Evolutionary conservation across 2,888 invertebrate species (phyloP), one percentile per base, ranked within the genome.

Genomic region (Aporophyla nigra): DNA sequence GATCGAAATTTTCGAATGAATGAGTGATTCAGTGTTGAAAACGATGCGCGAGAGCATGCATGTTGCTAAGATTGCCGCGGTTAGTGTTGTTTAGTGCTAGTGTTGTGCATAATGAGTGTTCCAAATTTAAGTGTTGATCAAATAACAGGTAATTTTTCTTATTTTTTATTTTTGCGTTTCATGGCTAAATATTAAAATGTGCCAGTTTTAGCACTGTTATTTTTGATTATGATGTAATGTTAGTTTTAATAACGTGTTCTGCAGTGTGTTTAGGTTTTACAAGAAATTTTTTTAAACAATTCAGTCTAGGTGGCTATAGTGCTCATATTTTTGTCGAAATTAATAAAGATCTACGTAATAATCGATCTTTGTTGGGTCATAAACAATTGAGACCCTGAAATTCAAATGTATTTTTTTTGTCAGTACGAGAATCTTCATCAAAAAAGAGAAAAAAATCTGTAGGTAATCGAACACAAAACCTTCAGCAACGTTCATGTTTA

Each of bases 81-180:
- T 82, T 88, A 83, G 92, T 93, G 90, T 88, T 75, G 82, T 86
- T 80, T 73, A 73, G 88, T 90, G 88, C 85, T 92, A 90, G 88
- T 82, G 80, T 83, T 88, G 87, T 83, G 80, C 51, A 92, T 84
- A 86, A 95, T 96, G 95, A 96, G 96, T 93, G 96, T 96, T 84
- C 96, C 96, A 68, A 96, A 96, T 94, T 94, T 96, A 88, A 96
- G 93, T 85, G 93, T 92, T 85, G 95, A 94, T 90, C 95, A 95
- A 93, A 94, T 96, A 82, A 95, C 95, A 95, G 96, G 96, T 96
- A 83, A 83, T 83, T 74, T 72, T 14, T 33, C 2, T 6, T 65
- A 61, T 74, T 76, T 71, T 79, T 71, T 68, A 49, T 40, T 5
- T 54, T 33, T 5, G 12, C 21, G 5, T 53, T 76, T 71, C 71